Percentiles rank a stretch among this genome's conserved stretches.
Conservation (phyloP, 2,113 vertebrate genomes). For the Alosa alosa region DNA sequence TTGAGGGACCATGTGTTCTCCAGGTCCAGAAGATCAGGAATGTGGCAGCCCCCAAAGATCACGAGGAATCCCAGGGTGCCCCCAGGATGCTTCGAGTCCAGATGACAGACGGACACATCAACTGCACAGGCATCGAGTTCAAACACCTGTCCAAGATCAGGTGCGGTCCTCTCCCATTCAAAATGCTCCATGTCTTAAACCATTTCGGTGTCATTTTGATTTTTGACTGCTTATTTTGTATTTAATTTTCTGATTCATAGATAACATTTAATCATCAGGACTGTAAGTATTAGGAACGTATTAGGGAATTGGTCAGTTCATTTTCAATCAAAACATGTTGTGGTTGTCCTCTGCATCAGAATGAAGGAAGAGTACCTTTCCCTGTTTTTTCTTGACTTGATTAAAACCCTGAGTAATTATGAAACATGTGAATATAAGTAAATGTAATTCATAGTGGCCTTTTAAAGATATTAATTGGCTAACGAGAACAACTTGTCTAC, state of each 20-base stretch:
- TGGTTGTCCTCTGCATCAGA: no score
- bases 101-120: conserved; percentile 94
- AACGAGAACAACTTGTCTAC: conserved; percentile 9
- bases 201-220: no score
- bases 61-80: conserved; percentile 90
- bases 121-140: conserved; percentile 87
- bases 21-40: conserved; percentile 96
- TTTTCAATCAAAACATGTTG: no score
- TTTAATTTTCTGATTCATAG: no score
- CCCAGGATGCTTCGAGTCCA: conserved; percentile 94
- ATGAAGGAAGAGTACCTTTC: no score
- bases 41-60: conserved; percentile 89
- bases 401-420: no score
- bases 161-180: conserved; percentile 60
- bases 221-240: neutral
- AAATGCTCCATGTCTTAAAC: neutral
- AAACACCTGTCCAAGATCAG: conserved; percentile 91
- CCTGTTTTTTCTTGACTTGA: no score
- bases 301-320: no score
- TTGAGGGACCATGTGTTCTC: conserved; percentile 92
- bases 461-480: conserved; percentile 31
- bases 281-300: no score
- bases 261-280: no score
- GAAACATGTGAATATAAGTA: no score
- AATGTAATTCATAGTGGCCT: neutral